Conservation (phyloP, 2,888 invertebrate genomes). For the Pseudococcus jackbeardsleyi region DNA sequence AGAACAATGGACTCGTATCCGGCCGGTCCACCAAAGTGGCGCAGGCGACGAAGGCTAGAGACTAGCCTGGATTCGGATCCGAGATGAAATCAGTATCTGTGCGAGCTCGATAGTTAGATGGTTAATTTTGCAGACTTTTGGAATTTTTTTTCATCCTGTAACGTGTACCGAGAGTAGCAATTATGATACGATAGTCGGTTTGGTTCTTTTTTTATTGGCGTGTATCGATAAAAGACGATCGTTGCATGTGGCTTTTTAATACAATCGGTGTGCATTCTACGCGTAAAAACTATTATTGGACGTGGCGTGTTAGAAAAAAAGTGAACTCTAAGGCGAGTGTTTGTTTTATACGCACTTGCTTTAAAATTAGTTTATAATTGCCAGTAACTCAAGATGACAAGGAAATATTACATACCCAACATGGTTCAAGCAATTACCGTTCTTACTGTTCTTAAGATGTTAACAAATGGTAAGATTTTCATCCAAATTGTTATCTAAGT, state of each 20-base stretch:
- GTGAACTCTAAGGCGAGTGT: slow-evolving; percentile 46
- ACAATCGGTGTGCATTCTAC: slow-evolving; percentile 17
- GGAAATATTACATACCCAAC: slow-evolving; percentile 74
- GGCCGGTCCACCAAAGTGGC: slow-evolving; percentile 69
- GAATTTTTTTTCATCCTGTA: background rate
- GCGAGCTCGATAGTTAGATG: slow-evolving; percentile 34
- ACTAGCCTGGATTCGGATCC: slow-evolving; percentile 59
- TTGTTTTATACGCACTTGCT: slow-evolving; percentile 53
- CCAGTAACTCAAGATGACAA: slow-evolving; percentile 74
- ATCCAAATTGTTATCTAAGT: background rate
- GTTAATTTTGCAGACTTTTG: slow-evolving; percentile 38
- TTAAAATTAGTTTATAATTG: slow-evolving; percentile 8
- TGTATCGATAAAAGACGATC: slow-evolving; percentile 49
- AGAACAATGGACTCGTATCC: slow-evolving; percentile 70
- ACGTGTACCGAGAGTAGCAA: background rate
- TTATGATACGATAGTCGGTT: slow-evolving; percentile 13
- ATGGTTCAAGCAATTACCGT: slow-evolving; percentile 90
- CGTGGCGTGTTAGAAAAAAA: slow-evolving; percentile 46
- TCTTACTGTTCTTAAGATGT: slow-evolving; percentile 85
- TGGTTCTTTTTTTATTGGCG: background rate
- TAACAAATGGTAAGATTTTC: slow-evolving; percentile 79
- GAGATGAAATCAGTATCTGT: slow-evolving; percentile 59
- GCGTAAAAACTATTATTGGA: slow-evolving; percentile 42
- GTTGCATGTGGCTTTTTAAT: slow-evolving; percentile 19
- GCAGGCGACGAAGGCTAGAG: slow-evolving; percentile 66